Conservation (phyloP, 2,797 vertebrate genomes). For the Phaenicophaeus curvirostris region DNA sequence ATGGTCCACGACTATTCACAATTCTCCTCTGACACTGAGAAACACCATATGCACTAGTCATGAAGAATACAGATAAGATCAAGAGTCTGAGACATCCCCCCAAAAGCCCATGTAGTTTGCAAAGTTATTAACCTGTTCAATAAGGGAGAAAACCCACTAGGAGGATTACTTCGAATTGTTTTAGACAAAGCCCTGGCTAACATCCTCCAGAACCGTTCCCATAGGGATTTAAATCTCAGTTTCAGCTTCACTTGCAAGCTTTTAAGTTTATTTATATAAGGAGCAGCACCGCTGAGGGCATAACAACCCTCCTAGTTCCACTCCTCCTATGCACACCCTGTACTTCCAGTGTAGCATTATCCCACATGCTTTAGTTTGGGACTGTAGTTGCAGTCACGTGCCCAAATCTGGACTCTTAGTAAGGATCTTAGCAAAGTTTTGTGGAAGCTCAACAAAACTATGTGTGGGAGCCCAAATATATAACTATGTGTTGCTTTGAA, state of each 20-base stretch:
- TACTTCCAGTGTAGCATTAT: neutral
- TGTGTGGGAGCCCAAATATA: neutral
- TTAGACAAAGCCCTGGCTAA: neutral
- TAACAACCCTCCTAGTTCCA: neutral
- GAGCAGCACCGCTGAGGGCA: neutral
- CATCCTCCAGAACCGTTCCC: neutral
- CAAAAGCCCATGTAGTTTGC: neutral
- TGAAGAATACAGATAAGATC: neutral
- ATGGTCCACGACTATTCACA: neutral
- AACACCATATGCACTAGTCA: neutral
- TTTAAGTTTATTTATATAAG: neutral
- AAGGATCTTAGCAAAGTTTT: neutral
- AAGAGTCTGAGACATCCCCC: neutral
- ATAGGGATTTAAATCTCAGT: neutral
- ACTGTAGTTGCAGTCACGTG: neutral
- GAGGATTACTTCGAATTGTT: neutral
- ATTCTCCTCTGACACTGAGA: neutral
- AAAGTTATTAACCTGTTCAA: neutral
- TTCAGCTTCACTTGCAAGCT: neutral
- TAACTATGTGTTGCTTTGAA: neutral
- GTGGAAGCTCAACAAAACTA: neutral
- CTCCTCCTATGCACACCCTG: neutral
- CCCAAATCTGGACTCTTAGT: neutral
- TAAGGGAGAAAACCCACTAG: rapidly evolving
- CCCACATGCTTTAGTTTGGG: neutral